Conservation (phyloP, 2,113 vertebrate species). For the Vanacampus margaritifer region DNA sequence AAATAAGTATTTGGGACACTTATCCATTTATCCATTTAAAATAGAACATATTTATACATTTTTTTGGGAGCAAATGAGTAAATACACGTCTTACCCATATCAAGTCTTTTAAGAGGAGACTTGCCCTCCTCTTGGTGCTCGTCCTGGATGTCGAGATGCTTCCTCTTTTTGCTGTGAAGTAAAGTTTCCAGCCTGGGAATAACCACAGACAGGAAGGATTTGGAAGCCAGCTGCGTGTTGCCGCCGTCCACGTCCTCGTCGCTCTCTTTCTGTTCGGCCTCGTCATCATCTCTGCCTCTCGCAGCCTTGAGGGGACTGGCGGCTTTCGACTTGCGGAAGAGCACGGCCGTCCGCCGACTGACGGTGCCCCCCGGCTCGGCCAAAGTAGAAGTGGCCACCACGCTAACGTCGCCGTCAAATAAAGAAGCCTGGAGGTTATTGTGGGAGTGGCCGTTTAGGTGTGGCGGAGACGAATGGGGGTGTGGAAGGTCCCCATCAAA, state of each 20-base stretch:
- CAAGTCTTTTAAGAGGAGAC: slow-evolving; percentile 84
- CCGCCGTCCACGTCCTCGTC: slow-evolving; percentile 72
- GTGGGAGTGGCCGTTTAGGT: slow-evolving; percentile 83
- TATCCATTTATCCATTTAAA: no score
- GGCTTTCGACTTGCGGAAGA: slow-evolving; percentile 92
- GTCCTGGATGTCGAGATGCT: slow-evolving; percentile 75
- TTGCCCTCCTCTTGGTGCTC: slow-evolving; percentile 79
- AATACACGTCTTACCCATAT: slow-evolving; percentile 76
- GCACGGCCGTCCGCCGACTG: slow-evolving; percentile 87
- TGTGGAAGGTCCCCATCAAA: slow-evolving; percentile 76
- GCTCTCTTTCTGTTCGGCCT: background rate
- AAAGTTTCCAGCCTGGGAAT: slow-evolving; percentile 96
- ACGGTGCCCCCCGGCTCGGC: slow-evolving; percentile 83
- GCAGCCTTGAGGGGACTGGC: slow-evolving; percentile 81
- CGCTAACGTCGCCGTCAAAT: slow-evolving; percentile 81
- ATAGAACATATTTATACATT: no score
- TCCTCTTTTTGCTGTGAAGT: slow-evolving; percentile 94
- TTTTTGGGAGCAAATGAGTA: no score
- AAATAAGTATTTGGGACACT: no score
- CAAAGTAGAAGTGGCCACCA: slow-evolving; percentile 83
- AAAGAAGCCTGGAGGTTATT: slow-evolving; percentile 78
- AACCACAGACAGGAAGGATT: slow-evolving; percentile 97
- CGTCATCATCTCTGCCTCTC: slow-evolving; percentile 29
- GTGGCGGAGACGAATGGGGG: slow-evolving; percentile 74
- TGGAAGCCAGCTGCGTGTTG: slow-evolving; percentile 86